Base-by-base conservation (phyloP, 2,113 vertebrate genomes). In the Agelaius phoeniceus region DNA sequence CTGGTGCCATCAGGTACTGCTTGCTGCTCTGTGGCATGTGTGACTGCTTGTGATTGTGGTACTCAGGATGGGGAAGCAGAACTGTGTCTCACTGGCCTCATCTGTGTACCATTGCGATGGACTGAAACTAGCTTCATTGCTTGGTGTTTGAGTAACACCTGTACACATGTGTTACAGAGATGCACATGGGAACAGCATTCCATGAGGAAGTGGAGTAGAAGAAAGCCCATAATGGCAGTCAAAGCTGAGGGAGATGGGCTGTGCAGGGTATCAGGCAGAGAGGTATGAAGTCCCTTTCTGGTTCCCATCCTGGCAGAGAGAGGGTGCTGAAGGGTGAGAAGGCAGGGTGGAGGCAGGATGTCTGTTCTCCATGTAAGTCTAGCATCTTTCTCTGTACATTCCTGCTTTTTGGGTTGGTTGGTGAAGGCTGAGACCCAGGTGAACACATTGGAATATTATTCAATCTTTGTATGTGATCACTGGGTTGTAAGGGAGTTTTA, bases 111-210 rank as follows among this genome's bases (percentile, higher is more conserved):
- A 4, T 8, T 16, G 1, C 67, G 66, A 31, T 13, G 41, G 23
- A 15, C 39, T 74, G 65, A 66, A 77, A 63, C 30, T 24, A 15
- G 15, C 20, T 87, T 69, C 1, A 6, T 43, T 55, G 57, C 49
- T n/a, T 41, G 26, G 13, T 55, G 78, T 63, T 44, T 74, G 33
- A 55, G 63, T 55, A n/a, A 52, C 13, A 3, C 4, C 24, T 57
- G 16, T 28, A 1, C 20, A 6, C 0, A 1, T 0, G 0, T 11
- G 6, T 55, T 27, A 41, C 17, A 63, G 37, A 22, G 18, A 9
- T 41, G 73, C 15, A 2, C 1, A 5, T 3, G 8, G 51, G 23
- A 68, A 10, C 33, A 72, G 54, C 37, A 6, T 16, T 59, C 5
- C 0, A 0, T 13, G 43, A 85, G 27, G 30, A 89, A 16, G 28